Base-by-base conservation (phyloP, 2,113 vertebrate genomes). In the Megalops atlanticus region DNA sequence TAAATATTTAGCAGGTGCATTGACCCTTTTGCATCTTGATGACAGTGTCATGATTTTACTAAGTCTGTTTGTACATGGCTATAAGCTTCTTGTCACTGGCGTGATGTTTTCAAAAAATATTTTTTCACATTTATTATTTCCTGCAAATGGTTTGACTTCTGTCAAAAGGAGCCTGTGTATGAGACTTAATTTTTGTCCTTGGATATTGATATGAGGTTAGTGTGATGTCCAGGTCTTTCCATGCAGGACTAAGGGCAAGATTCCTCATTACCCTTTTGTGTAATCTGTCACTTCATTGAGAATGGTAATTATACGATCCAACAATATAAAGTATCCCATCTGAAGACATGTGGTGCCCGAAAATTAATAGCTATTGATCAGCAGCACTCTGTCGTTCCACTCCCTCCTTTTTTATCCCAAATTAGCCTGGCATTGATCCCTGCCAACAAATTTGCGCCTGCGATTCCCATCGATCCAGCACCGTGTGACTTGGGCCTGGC, bases 291-390 rank as follows among this genome's bases (percentile, higher is more conserved):
- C 77, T 91, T 94, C 93, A 94, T 93, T 93, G 89, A 86, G 82
- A 87, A 83, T 90, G 90, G 90, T 94, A 93, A 94, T 94, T 92
- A 91, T 89, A 92, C 87, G 89, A 90, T 90, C 83, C 41, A 82
- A 80, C 86, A 87, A 92, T 92, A 92, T 94, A 91, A 92, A 91
- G 89, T 92, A 84, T 92, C 89, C 84, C 85, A 88, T 92, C 87
- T 90, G 87, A 91, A 88, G 89, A 91, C 88, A 90, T 92, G 92
- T 33, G 90, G 88, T 91, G 78, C 77, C 84, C 85, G 87, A 86
- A 92, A 92, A 95, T 93, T 86, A 93, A 94, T 92, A 92, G 92
- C 83, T 88, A 93, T 94, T 87, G 93, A 95, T 94, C 81, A 85
- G 90, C 83, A 84, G 84, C 88, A 88, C 90, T 78, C 77, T 91